phyloP scores from a whole-genome alignment of 2,797 vertebrate genomes.

The Aplochiton taeniatus region DNA sequence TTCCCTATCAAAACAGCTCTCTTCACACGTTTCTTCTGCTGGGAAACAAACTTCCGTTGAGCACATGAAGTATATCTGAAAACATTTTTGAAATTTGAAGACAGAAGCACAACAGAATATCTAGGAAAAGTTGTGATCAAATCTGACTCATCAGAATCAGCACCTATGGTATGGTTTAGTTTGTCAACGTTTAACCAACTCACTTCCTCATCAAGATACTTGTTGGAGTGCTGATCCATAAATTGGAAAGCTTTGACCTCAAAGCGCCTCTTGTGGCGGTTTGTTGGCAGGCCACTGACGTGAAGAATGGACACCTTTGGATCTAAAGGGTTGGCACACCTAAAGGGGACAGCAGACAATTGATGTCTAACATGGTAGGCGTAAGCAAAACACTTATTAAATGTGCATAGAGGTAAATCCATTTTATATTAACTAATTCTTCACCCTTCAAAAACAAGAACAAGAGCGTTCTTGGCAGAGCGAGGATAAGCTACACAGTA shows the following conservation, averaged over 20 bases:
- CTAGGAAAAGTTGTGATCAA: neutral
- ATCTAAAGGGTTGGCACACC: slow-evolving; percentile 70
- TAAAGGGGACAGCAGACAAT: slow-evolving; percentile 25
- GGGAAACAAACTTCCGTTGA: slow-evolving; percentile 71
- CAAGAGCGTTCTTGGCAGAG: slow-evolving; percentile 66
- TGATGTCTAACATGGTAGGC: too few relatives aligned
- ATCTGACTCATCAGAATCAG: neutral
- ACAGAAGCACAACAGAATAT: neutral
- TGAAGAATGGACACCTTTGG: slow-evolving; percentile 49
- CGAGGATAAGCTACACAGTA: slow-evolving; percentile 78
- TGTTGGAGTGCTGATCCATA: slow-evolving; percentile 61
- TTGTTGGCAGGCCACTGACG: slow-evolving; percentile 26
- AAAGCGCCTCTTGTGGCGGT: slow-evolving; percentile 60
- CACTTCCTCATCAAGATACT: slow-evolving; percentile 72
- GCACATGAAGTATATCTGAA: slow-evolving; percentile 79
- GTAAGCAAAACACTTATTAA: neutral
- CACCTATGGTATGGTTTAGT: neutral
- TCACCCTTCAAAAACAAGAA: slow-evolving; percentile 76
- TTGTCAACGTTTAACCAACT: neutral
- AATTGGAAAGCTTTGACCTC: slow-evolving; percentile 69
- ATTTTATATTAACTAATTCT: too few relatives aligned
- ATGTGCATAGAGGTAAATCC: too few relatives aligned
- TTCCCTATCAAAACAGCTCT: slow-evolving; percentile 69
- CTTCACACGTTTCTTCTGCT: slow-evolving; percentile 47
- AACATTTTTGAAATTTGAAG: neutral